A percentile compares a stretch with the other conserved stretches of the same genome.
phyloP scores from a whole-genome alignment of 2,888 invertebrate genomes.

The Lumbricus terrestris region DNA sequence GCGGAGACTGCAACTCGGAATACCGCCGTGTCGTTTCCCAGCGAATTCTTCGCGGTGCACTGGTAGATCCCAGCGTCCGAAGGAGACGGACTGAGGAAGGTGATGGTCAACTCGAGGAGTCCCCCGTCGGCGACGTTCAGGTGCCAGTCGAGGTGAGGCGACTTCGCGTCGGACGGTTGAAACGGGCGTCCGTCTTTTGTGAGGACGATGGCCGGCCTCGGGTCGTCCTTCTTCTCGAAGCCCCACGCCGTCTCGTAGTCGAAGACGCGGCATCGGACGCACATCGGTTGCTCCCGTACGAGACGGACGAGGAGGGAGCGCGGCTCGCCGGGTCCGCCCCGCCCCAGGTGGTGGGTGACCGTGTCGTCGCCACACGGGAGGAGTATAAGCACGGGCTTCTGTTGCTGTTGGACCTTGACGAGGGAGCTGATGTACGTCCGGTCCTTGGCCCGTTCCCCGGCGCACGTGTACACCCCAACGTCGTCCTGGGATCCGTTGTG shows the following conservation, averaged over 20 bases:
- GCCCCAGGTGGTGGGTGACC: not conserved
- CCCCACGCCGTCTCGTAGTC: slow-evolving; percentile 14
- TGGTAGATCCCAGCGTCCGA: not conserved
- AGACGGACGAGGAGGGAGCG: not conserved
- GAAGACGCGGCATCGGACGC: slow-evolving; percentile 16
- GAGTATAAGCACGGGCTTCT: not conserved
- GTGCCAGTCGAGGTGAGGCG: slow-evolving; percentile 8
- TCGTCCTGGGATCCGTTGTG: slow-evolving; percentile 28
- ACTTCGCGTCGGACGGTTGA: not conserved
- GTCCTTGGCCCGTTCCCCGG: slow-evolving; percentile 25
- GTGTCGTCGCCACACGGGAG: slow-evolving; percentile 12
- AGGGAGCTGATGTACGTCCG: slow-evolving; percentile 29
- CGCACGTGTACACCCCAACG: slow-evolving; percentile 31
- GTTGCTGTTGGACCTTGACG: slow-evolving; percentile 22
- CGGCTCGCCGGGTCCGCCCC: not conserved
- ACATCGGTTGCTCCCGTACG: not conserved
- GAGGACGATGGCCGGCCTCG: not conserved
- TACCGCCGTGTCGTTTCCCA: not conserved
- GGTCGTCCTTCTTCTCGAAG: not conserved
- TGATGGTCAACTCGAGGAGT: slow-evolving; percentile 14
- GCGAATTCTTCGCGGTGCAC: not conserved
- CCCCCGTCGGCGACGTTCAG: slow-evolving; percentile 24
- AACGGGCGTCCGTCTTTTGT: not conserved
- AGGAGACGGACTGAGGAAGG: not conserved
- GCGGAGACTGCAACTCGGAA: not conserved